Evolutionary conservation across 37 sponge, comb jelly and placozoan species (phyloP).

Genomic region (Mnemiopsis leidyi): DNA sequence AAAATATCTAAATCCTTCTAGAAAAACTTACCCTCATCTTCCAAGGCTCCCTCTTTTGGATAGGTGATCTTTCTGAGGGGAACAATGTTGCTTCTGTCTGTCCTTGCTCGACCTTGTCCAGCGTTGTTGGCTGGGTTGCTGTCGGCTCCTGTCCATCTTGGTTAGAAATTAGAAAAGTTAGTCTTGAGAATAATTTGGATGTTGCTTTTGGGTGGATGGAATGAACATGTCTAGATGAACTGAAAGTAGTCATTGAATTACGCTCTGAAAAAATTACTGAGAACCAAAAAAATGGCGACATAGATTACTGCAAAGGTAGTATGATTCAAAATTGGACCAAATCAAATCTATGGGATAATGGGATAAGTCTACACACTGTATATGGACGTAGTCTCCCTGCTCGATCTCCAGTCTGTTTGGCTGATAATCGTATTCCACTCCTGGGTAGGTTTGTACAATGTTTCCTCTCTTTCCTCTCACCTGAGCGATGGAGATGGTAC

Average conservation of each 20-base stretch:
- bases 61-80: constrained; percentile 74
- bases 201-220: no score
- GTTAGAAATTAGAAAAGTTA: background rate
- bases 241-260: no score
- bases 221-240: no score
- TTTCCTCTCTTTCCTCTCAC: constrained; percentile 97
- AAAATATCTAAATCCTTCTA: no score
- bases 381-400: constrained; percentile 75
- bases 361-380: constrained; percentile 85
- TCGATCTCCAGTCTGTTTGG: constrained; percentile 74
- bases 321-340: no score
- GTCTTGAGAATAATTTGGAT: no score
- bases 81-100: constrained; percentile 94
- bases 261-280: no score
- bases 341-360: no score
- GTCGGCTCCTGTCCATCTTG: constrained; percentile 97
- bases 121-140: constrained; percentile 96
- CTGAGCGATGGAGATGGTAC: constrained; percentile 64
- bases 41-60: constrained; percentile 7
- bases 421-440: constrained; percentile 99
- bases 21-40: background rate
- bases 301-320: no score
- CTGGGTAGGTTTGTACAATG: constrained; percentile 97
- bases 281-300: no score
- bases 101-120: constrained; percentile 91